Conservation (phyloP, 2,113 vertebrate species). For the Haliaeetus leucogaster region DNA sequence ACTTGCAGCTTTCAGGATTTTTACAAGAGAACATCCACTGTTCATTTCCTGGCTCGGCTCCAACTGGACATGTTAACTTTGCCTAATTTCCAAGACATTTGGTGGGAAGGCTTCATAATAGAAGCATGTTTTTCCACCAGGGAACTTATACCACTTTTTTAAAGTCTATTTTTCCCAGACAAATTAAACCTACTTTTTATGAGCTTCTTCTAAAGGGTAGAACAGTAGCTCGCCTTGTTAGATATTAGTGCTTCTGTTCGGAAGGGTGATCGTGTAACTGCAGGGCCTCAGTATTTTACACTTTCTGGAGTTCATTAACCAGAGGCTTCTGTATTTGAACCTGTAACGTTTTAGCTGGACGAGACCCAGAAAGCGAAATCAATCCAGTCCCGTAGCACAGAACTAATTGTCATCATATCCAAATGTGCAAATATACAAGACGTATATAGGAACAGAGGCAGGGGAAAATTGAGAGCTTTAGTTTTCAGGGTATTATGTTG, state of each 20-base stretch:
- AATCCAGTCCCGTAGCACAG: slow-evolving; percentile 53
- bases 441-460: background rate
- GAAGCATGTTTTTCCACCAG: slow-evolving; percentile 72
- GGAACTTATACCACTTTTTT: slow-evolving; percentile 40
- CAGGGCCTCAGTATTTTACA: slow-evolving; percentile 36
- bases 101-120: slow-evolving; percentile 64
- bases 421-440: slow-evolving; percentile 64
- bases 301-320: slow-evolving; percentile 47
- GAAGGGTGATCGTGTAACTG: slow-evolving; percentile 59
- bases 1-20: slow-evolving; percentile 73
- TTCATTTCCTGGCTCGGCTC: slow-evolving; percentile 72
- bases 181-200: slow-evolving; percentile 75
- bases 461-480: slow-evolving; percentile 36
- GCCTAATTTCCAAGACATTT: slow-evolving; percentile 78
- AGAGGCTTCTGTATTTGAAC: slow-evolving; percentile 30
- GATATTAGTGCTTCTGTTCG: slow-evolving; percentile 60
- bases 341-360: slow-evolving; percentile 29
- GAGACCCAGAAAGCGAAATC: slow-evolving; percentile 48
- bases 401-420: slow-evolving; percentile 59
- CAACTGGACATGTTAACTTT: slow-evolving; percentile 75
- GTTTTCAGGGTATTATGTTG: slow-evolving; percentile 27
- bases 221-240: slow-evolving; percentile 69
- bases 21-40: slow-evolving; percentile 80
- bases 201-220: slow-evolving; percentile 69
- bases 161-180: slow-evolving; percentile 69